These are phyloP conservation scores for Crematogaster levior DNA, from an alignment of 2,888 invertebrate species.

Conservation along the genomic window DNA sequence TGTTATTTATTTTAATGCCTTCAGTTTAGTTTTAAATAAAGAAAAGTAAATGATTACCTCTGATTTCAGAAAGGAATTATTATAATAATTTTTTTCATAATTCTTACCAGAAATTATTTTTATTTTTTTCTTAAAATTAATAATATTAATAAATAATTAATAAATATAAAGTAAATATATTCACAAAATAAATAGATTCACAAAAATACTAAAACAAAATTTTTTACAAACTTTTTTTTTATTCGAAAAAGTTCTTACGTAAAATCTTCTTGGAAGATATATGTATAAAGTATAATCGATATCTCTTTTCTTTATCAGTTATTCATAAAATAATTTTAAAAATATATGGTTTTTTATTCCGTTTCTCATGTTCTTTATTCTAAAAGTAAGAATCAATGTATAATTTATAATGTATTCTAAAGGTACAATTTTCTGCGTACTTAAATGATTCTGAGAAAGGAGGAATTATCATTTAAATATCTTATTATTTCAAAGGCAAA, in stretches of 20 bases:
- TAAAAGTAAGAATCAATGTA: neutral
- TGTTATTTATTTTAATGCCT: too few relatives aligned
- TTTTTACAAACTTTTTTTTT: neutral
- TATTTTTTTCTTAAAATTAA: too few relatives aligned
- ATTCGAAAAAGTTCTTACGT: neutral
- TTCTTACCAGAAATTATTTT: too few relatives aligned
- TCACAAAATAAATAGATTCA: too few relatives aligned
- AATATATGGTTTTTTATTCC: neutral
- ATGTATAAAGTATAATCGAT: neutral
- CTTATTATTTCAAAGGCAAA: conserved; percentile 26
- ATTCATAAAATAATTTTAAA: neutral
- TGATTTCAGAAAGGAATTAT: neutral
- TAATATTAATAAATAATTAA: too few relatives aligned
- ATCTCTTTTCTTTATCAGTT: neutral
- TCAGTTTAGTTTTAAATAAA: neutral
- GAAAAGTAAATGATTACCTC: neutral
- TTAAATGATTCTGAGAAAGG: neutral
- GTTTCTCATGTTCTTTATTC: neutral
- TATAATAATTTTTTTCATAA: neutral
- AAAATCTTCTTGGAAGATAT: neutral
- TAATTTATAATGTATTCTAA: neutral
- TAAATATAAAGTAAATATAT: neutral
- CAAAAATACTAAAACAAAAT: neutral
- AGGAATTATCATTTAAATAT: neutral
- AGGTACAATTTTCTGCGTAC: neutral